phyloP scores from a whole-genome alignment of 2,797 vertebrate genomes.

The Tragopan temminckii region DNA sequence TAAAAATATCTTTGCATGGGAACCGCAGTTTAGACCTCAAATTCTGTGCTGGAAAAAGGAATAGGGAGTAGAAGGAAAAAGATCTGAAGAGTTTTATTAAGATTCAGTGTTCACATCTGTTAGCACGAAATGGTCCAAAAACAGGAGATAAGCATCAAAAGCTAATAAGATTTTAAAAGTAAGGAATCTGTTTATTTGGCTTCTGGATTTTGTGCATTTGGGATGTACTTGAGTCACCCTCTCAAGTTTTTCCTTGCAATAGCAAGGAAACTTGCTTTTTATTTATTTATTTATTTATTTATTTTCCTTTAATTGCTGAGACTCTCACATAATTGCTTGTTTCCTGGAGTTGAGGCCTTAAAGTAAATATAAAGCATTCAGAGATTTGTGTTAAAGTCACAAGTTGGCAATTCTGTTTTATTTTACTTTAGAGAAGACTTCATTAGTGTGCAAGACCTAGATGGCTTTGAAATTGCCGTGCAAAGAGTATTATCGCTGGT shows the following conservation, averaged over 20 bases:
- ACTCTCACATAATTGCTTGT: background rate
- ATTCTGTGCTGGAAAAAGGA: background rate
- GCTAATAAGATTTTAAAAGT: accelerated
- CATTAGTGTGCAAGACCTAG: background rate
- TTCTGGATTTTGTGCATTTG: background rate
- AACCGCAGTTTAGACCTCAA: background rate
- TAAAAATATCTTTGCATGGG: background rate
- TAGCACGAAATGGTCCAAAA: background rate
- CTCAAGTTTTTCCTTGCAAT: background rate
- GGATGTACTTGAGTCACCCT: background rate
- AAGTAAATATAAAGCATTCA: slow-evolving; percentile 23
- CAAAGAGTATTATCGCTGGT: background rate
- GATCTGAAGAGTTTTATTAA: background rate
- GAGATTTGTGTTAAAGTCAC: background rate
- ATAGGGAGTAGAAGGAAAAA: background rate
- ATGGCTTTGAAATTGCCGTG: background rate
- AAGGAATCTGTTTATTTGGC: background rate
- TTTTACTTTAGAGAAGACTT: slow-evolving; percentile 9
- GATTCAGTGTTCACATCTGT: background rate
- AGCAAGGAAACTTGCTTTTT: background rate
- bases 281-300: background rate
- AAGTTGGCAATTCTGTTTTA: background rate
- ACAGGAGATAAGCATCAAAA: background rate
- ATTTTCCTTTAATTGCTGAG: background rate
- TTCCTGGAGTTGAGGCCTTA: slow-evolving; percentile 35